Conservation (phyloP, 2,888 invertebrate genomes). For the Lagria hirta region DNA sequence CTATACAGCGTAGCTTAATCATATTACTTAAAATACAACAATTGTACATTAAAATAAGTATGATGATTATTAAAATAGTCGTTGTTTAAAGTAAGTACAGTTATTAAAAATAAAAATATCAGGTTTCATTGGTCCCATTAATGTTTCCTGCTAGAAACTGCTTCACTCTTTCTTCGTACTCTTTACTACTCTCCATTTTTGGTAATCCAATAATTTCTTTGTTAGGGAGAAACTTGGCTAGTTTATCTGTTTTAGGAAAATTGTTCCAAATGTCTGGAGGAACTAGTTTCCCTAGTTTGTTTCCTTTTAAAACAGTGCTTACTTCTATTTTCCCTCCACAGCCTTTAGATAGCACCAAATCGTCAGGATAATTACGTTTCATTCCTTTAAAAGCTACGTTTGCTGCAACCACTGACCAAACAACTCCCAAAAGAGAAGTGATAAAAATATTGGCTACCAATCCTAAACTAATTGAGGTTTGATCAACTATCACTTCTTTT, state of each 20-base stretch:
- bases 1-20: no score
- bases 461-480: slow-evolving; percentile 48
- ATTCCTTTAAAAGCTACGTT: slow-evolving; percentile 65
- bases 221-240: slow-evolving; percentile 57
- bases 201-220: slow-evolving; percentile 44
- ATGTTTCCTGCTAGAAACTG: slow-evolving; percentile 49
- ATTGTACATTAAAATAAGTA: no score
- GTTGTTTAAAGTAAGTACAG: no score
- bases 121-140: no score
- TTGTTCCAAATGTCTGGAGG: slow-evolving; percentile 61
- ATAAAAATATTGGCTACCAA: slow-evolving; percentile 63
- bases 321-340: slow-evolving; percentile 58
- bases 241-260: slow-evolving; percentile 57
- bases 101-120: no score
- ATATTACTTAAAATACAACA: no score
- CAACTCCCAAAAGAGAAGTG: slow-evolving; percentile 59
- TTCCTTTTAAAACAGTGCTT: slow-evolving; percentile 60
- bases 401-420: slow-evolving; percentile 64
- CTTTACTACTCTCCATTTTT: slow-evolving; percentile 52
- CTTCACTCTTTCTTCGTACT: slow-evolving; percentile 54
- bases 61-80: no score
- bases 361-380: slow-evolving; percentile 62
- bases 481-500: slow-evolving; percentile 23
- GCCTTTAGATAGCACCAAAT: slow-evolving; percentile 51
- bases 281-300: slow-evolving; percentile 56